These are phyloP conservation scores for Opisthograptis luteolata DNA, from an alignment of 2,888 invertebrate species.

Conservation along the genomic window DNA sequence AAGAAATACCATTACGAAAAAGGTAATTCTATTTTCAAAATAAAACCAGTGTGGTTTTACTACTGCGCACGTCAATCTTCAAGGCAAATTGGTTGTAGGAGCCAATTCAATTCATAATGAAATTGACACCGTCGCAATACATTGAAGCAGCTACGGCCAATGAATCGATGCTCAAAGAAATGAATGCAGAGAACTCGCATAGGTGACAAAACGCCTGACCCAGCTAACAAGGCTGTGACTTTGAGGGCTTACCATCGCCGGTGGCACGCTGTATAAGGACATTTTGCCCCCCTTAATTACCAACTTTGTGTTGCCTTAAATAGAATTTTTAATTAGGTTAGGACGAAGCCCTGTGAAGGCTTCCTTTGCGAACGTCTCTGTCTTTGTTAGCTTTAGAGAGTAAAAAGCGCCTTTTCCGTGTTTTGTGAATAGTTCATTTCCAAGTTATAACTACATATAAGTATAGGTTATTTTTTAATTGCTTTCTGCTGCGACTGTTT, in stretches of 20 bases:
- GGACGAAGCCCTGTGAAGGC: conserved; percentile 12
- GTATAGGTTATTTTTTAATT: no score
- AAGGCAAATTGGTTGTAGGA: no score
- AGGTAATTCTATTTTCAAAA: no score
- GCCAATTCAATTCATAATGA: no score
- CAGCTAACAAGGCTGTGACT: conserved; percentile 21
- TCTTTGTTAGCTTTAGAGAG: conserved; percentile 20
- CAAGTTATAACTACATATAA: conserved; percentile 1
- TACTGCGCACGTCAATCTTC: no score
- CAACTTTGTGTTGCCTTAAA: conserved; percentile 44
- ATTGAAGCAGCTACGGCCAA: no score
- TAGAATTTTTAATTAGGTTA: conserved; percentile 47
- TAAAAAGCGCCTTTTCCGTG: conserved; percentile 14
- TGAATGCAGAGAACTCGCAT: conserved; percentile 28
- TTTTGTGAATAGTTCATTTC: conserved; percentile 10
- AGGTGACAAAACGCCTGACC: conserved; percentile 45
- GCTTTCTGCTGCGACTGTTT: no score
- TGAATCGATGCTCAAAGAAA: conserved; percentile 30
- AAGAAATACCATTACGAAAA: no score
- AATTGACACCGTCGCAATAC: no score
- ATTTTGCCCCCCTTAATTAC: conserved; percentile 46
- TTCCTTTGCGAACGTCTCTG: conserved; percentile 20
- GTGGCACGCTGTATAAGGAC: conserved; percentile 37
- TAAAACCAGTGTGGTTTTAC: no score
- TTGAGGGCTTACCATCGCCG: conserved; percentile 30